Evolutionary conservation across 2,113 vertebrate species (phyloP).

Genomic region (Lepidothrix coronata): DNA sequence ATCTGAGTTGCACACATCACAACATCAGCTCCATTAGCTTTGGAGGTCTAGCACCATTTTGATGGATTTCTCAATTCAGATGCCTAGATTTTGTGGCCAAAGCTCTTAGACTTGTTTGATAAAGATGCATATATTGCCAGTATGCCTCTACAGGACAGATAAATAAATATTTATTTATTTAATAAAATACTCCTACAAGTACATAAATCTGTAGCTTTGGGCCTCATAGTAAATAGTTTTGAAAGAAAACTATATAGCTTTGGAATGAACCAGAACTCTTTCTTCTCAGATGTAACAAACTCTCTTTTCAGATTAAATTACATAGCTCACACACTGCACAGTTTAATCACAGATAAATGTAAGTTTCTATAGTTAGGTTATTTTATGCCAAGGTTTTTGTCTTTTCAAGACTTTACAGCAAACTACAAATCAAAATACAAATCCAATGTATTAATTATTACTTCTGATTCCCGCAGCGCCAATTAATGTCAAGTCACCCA

Average conservation of each 20-base stretch:
- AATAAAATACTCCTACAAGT: neutral
- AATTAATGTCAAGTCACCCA: neutral
- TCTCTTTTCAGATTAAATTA: conserved; percentile 13
- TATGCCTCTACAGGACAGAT: neutral
- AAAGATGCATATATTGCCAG: neutral
- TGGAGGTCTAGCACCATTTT: neutral
- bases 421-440: conserved; percentile 1
- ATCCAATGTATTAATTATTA: neutral
- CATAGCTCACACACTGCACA: neutral
- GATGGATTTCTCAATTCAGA: neutral
- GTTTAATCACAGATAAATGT: neutral
- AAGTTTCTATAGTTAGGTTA: neutral
- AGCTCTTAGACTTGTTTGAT: neutral
- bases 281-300: neutral
- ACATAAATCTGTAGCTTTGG: neutral
- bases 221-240: neutral
- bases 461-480: neutral
- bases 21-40: neutral
- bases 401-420: neutral
- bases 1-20: neutral
- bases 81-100: neutral
- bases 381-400: neutral
- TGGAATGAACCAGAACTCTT: neutral
- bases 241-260: neutral
- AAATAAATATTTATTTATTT: neutral